A percentile compares a stretch with the other conserved stretches of the same genome.
Evolutionary conservation across 2,113 vertebrate species (phyloP).

Genomic region (Vulpes vulpes): DNA sequence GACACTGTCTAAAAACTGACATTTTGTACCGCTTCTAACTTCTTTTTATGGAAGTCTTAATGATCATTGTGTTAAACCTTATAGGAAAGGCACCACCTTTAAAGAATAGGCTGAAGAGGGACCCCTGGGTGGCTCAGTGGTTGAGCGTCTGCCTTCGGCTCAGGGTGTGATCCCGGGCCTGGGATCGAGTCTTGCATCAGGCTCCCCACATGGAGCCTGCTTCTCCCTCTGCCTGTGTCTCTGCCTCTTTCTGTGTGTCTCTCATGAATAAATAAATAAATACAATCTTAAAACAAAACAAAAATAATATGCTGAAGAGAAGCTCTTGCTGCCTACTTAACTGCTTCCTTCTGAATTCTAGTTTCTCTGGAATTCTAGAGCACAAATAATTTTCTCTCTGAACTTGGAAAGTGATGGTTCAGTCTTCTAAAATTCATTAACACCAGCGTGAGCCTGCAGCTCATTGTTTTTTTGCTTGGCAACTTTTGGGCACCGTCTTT

Average conservation of each 20-base stretch:
- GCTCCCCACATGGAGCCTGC: no score
- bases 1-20: not conserved
- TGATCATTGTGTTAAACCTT: constrained; percentile 12
- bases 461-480: not conserved
- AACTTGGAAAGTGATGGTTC: not conserved
- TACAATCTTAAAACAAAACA: no score
- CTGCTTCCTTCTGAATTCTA: not conserved
- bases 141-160: no score
- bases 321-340: not conserved
- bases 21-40: constrained; percentile 3
- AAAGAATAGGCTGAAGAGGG: not conserved
- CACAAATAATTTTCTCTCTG: not conserved
- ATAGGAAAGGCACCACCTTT: not conserved
- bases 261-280: no score
- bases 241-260: no score
- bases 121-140: no score
- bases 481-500: not conserved
- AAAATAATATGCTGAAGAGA: not conserved
- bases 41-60: not conserved
- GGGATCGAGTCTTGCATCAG: no score
- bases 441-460: not conserved
- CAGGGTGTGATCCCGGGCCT: no score
- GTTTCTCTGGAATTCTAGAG: not conserved
- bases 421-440: not conserved
- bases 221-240: no score